Percentiles rank a stretch among this genome's conserved stretches.
Evolutionary conservation across 2,113 vertebrate species (phyloP).

Genomic region (Takifugu bimaculatus): DNA sequence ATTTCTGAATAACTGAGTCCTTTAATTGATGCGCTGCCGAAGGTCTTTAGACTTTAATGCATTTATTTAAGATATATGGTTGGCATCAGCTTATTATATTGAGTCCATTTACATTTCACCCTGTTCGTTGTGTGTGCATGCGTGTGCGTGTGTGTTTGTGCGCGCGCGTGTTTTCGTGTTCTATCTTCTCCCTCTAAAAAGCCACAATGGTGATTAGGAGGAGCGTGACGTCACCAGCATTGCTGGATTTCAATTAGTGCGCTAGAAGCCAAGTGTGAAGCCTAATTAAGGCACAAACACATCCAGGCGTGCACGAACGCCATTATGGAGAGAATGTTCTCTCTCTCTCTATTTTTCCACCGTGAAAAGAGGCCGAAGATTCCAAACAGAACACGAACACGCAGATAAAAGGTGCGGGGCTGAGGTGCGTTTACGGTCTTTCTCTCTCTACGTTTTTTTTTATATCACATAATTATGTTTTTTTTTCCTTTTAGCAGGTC

Average conservation of each 20-base stretch:
- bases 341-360: not conserved
- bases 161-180: not conserved
- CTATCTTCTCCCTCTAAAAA: not conserved
- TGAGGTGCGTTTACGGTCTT: too few relatives aligned
- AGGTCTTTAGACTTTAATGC: too few relatives aligned
- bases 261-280: conserved; percentile 46
- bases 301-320: not conserved
- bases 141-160: not conserved
- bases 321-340: not conserved
- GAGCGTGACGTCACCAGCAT: conserved; percentile 49
- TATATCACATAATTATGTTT: too few relatives aligned
- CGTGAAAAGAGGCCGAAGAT: not conserved
- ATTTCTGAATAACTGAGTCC: not conserved
- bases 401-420: too few relatives aligned
- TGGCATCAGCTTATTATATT: too few relatives aligned
- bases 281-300: conserved; percentile 47
- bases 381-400: not conserved
- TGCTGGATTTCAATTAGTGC: conserved; percentile 41
- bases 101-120: not conserved
- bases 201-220: not conserved
- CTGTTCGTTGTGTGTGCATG: not conserved
- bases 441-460: too few relatives aligned
- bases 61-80: too few relatives aligned
- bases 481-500: too few relatives aligned
- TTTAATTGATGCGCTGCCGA: too few relatives aligned